phyloP scores from a whole-genome alignment of 2,113 vertebrate species.

The Hepsetus odoe region DNA sequence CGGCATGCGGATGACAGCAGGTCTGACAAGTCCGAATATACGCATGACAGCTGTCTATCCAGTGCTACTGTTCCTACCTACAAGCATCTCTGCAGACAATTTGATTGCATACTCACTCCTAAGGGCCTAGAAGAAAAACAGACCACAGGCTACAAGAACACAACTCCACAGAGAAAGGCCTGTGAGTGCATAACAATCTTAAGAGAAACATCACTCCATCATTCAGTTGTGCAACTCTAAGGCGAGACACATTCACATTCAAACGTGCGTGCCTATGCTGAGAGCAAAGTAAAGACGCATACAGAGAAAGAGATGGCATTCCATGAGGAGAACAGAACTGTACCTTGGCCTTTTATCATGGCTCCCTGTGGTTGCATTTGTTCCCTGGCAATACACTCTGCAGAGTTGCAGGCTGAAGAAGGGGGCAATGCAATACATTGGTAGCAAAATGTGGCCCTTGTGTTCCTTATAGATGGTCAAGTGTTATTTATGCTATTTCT shows the following conservation, averaged over 20 bases:
- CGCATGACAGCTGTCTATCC: background rate
- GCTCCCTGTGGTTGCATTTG: constrained; percentile 26
- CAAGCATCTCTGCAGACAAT: constrained; percentile 3
- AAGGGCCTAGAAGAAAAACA: background rate
- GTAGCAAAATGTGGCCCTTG: background rate
- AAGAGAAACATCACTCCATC: background rate
- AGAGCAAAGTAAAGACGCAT: constrained; percentile 50
- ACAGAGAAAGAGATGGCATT: constrained; percentile 67
- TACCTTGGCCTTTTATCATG: constrained; percentile 62
- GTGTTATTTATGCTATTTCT: no score
- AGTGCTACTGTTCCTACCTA: background rate
- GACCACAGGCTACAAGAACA: background rate
- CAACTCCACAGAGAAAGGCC: background rate
- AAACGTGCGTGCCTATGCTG: constrained; percentile 21
- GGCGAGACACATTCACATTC: background rate
- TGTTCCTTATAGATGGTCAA: no score
- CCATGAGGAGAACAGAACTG: constrained; percentile 65
- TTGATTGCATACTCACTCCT: background rate
- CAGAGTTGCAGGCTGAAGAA: background rate
- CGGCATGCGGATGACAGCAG: constrained; percentile 1
- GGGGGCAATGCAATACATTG: constrained; percentile 26
- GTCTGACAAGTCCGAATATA: background rate
- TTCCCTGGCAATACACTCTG: constrained; percentile 11
- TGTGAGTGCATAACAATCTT: constrained; percentile 5
- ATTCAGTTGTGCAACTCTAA: background rate